Conservation (phyloP, 2,113 vertebrate species). For the Poeciliopsis turrubarensis region DNA sequence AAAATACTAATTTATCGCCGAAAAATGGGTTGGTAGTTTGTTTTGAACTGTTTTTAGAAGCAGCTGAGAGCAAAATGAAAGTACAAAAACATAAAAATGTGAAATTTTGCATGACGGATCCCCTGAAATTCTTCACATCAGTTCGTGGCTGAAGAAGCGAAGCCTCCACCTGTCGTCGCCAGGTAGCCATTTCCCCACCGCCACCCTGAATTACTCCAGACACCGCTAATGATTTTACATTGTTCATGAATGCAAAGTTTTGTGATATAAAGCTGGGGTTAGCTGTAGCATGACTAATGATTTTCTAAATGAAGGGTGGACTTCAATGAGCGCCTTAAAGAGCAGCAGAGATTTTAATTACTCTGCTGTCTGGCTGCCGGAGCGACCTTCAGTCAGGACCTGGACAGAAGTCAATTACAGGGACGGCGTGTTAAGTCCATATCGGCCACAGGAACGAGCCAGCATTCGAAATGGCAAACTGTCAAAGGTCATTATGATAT, state of each 20-base stretch:
- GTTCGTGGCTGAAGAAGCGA: constrained; percentile 54
- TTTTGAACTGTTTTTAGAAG: too few relatives aligned
- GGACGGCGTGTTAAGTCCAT: constrained; percentile 48
- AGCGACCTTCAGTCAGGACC: constrained; percentile 70
- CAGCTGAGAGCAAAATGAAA: too few relatives aligned
- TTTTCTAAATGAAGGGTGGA: constrained; percentile 53
- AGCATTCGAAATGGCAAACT: constrained; percentile 45
- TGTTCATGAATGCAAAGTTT: constrained; percentile 55
- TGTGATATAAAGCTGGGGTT: constrained; percentile 23
- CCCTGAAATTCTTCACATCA: constrained; percentile 16
- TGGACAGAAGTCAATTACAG: constrained; percentile 69
- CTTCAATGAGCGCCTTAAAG: constrained; percentile 63
- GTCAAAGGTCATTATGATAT: constrained; percentile 64
- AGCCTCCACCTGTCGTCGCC: constrained; percentile 60
- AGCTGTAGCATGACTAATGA: constrained; percentile 72
- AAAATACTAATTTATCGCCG: too few relatives aligned
- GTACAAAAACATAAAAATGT: too few relatives aligned
- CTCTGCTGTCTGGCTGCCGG: constrained; percentile 57
- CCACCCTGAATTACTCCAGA: constrained; percentile 73
- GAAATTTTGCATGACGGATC: too few relatives aligned
- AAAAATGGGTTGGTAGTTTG: too few relatives aligned
- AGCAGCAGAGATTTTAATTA: constrained; percentile 73
- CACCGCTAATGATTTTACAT: constrained; percentile 70
- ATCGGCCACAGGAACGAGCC: constrained; percentile 22
- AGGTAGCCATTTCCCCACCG: constrained; percentile 71